phyloP scores from a whole-genome alignment of 2,113 vertebrate genomes.

The Regulus satrapa region DNA sequence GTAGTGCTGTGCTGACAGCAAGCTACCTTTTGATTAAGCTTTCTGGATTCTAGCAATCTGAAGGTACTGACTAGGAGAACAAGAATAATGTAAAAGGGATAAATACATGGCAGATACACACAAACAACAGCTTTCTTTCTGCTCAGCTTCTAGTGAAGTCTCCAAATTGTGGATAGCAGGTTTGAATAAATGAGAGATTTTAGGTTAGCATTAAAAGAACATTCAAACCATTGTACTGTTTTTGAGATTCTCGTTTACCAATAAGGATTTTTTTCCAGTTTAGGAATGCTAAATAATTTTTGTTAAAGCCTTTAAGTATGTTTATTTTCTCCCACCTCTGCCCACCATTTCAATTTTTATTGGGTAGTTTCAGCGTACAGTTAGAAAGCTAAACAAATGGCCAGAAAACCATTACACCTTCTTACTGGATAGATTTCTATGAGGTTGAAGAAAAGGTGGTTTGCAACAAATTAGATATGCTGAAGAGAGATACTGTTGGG shows the following conservation, averaged over 20 bases:
- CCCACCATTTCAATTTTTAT: background rate
- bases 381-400: background rate
- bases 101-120: conserved; percentile 43
- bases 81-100: background rate
- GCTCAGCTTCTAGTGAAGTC: background rate
- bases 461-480: background rate
- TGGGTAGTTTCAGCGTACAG: background rate
- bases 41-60: conserved; percentile 16
- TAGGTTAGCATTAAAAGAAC: background rate
- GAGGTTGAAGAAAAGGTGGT: background rate
- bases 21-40: conserved; percentile 56
- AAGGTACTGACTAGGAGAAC: background rate
- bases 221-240: background rate
- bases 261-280: background rate
- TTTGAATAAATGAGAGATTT: background rate
- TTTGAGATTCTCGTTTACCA: background rate
- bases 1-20: background rate
- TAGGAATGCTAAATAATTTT: background rate
- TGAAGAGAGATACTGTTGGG: background rate
- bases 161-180: background rate
- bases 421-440: background rate
- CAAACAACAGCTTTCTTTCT: background rate
- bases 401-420: background rate
- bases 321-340: background rate
- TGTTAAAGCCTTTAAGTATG: background rate